Base-by-base conservation (phyloP, 2,113 vertebrate species). In the Piaya cayana region DNA sequence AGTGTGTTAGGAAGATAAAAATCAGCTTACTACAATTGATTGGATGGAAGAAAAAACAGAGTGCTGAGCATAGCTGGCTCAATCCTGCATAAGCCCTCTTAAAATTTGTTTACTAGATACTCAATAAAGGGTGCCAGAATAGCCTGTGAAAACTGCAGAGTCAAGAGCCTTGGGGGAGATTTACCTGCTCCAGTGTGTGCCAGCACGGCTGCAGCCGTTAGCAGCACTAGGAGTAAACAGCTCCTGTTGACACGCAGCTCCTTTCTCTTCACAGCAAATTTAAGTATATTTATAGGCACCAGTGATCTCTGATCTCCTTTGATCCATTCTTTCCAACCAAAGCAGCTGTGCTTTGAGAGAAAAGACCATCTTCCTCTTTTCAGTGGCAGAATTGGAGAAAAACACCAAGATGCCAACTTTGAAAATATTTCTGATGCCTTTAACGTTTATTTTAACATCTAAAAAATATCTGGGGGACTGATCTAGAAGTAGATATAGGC, bases 91-190 rank as follows among this genome's bases (percentile, higher is more conserved):
- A 89, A 34, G 76, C 47, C 37, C 52, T 90, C 72, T 94, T 95
- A 60, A 93, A 91, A 82, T 86, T 88, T 93, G 83, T 92, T 91
- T 94, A 90, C 79, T 92, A 90, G 64, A 13, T 82, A 71, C 56
- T 91, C 56, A 8, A 55, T 90, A 90, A 77, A 88, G 34, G 68
- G 68, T 93, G 56, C 64, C 52, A 88, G 82, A 75, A 70, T 3
- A 81, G 85, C n/a, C 88, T 1, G 12, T 67, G 88, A 77, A 80
- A 88, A 63, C 8, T 63, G 82, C 6, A 2, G 47, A 88, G 87
- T 63, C 76, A 55, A 60, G 55, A 80, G 71, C 71, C 80, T 55
- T 4, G 0, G 56, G 91, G 92, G 82, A 92, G 29, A 52, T 58
- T 45, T 93, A 39, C 37, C 71, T 68, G 64, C 72, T 59, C 30